Conservation (phyloP, 2,888 invertebrate genomes). For the Campoplex capitator region DNA sequence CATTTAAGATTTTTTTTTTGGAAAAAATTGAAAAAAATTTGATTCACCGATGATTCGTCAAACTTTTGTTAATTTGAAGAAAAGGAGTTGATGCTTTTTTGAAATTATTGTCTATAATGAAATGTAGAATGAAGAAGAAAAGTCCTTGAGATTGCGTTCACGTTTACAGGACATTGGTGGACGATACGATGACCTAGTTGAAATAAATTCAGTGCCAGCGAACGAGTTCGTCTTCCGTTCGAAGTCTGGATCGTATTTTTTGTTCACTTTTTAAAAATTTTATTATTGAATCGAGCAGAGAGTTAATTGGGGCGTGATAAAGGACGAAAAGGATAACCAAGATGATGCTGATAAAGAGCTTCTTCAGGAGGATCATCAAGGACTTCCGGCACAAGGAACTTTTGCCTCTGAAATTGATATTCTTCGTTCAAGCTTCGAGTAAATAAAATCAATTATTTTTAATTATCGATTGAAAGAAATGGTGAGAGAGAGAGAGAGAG, state of each 20-base stretch:
- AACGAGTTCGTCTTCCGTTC: constrained; percentile 49
- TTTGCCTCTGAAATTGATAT: constrained; percentile 90
- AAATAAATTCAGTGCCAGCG: constrained; percentile 33
- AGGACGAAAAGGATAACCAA: constrained; percentile 75
- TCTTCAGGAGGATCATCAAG: constrained; percentile 88
- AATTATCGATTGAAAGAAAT: background rate
- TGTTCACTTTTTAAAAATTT: constrained; percentile 54
- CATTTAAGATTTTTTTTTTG: no score
- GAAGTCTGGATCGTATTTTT: constrained; percentile 48
- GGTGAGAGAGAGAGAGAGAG: no score
- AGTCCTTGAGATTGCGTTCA: constrained; percentile 1
- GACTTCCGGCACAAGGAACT: constrained; percentile 91
- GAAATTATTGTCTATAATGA: background rate
- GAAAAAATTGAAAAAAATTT: background rate
- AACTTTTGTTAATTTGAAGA: background rate
- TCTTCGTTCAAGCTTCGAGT: constrained; percentile 93
- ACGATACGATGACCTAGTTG: constrained; percentile 64
- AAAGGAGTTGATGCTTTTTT: background rate
- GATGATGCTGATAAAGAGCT: constrained; percentile 87
- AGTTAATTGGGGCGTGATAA: constrained; percentile 20
- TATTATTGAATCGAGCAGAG: constrained; percentile 12
- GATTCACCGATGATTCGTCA: background rate
- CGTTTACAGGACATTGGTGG: constrained; percentile 31
- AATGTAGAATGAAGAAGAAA: background rate
- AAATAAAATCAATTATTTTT: constrained; percentile 84